Conservation (phyloP, 2,113 vertebrate species). For the Sebastes fasciatus region DNA sequence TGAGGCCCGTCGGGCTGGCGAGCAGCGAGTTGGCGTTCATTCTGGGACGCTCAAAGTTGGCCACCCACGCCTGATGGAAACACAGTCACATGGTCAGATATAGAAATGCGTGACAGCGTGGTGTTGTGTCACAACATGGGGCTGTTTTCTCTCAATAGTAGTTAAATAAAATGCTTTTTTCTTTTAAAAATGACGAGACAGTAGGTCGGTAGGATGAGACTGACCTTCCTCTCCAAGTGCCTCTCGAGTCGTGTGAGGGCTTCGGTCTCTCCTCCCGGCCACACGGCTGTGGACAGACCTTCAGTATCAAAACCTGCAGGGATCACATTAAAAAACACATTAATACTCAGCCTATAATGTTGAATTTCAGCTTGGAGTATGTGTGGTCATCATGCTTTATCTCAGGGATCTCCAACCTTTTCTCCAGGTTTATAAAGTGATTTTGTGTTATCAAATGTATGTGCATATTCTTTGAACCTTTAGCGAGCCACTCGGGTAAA, state of each 20-base stretch:
- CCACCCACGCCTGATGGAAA: slow-evolving; percentile 93
- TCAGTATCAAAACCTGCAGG: slow-evolving; percentile 95
- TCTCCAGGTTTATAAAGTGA: too few species aligned
- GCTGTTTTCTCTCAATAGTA: background rate
- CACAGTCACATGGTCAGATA: slow-evolving; percentile 6
- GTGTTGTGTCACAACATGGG: background rate
- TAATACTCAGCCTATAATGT: background rate
- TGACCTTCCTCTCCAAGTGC: slow-evolving; percentile 95
- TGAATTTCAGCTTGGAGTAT: too few species aligned
- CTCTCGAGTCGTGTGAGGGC: slow-evolving; percentile 95
- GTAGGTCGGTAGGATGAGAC: background rate
- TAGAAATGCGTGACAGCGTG: background rate
- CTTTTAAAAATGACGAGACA: background rate
- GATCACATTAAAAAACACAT: background rate
- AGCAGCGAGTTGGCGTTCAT: slow-evolving; percentile 98
- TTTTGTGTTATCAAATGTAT: too few species aligned
- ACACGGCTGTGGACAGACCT: slow-evolving; percentile 94
- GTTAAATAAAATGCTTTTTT: background rate
- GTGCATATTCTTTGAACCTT: too few species aligned
- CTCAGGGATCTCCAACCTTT: too few species aligned
- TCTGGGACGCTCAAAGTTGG: slow-evolving; percentile 97
- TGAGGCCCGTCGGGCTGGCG: slow-evolving; percentile 96
- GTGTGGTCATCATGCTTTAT: too few species aligned
- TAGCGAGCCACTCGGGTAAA: too few species aligned
- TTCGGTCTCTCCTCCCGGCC: slow-evolving; percentile 97